Base-by-base conservation (phyloP, 92 coral and sea anemone species). In the Desmophyllum pertusum region DNA sequence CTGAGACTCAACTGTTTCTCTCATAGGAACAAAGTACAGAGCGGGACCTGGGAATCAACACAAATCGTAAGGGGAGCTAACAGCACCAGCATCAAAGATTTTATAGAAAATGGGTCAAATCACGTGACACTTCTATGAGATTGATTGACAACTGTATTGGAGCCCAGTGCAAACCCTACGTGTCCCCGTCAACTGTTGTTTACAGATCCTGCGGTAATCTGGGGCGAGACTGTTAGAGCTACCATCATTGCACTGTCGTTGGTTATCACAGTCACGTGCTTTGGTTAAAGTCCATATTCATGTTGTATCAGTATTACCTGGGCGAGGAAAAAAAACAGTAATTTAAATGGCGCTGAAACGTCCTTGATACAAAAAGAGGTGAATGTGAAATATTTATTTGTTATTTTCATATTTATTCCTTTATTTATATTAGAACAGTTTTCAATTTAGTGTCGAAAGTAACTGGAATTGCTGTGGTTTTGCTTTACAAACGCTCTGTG, bases 101-200 rank as follows among this genome's bases (percentile, higher is more conserved):
- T 76, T 38, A 73, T 88, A 3, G 37, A 88, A 11, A 84, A 10
- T 88, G 91, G 91, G 18, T 84, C 11, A 51, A 68, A 76, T 75
- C 85, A 70, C 52, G 50, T 18, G 40, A 31, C n/a, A 14, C 70
- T 15, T 13, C 85, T 25, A 23, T 84, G 59, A 61, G 45, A 70
- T 23, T 88, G 51, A 70, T 63, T 2, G 91, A 88, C 85, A 78
- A 50, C 70, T 88, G 91, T 72, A 30, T 88, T 21, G 88, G 85
- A 19, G 88, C 91, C 38, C 88, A 88, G 75, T 88, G 91, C 36
- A 88, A n/a, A 88, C 80, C 91, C 91, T 14, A 88, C 76, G 2
- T 88, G 91, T 78, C 91, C 91, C 30, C 85, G 79, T n/a, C 63
- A 88, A 40, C 70, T 88, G 50, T n/a, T 84, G 25, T 88, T 88